Evolutionary conservation across 2,888 invertebrate species (phyloP).

Genomic region (Drosophila anomelani): DNA sequence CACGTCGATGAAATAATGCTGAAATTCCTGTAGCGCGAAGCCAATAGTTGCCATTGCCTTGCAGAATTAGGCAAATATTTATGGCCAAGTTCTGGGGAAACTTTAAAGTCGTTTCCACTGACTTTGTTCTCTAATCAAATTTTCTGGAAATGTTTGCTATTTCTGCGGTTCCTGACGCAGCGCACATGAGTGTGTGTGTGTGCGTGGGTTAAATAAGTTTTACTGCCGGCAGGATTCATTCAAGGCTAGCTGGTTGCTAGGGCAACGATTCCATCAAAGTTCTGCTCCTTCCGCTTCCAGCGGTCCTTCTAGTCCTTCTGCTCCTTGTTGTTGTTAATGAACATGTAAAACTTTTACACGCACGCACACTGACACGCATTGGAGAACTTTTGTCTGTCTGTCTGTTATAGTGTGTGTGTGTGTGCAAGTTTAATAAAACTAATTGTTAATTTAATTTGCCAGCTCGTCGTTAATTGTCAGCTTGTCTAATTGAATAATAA

Average conservation of each 20-base stretch:
- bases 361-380: constrained; percentile 18
- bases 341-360: constrained; percentile 70
- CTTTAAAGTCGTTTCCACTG: constrained; percentile 40
- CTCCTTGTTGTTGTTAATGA: constrained; percentile 71
- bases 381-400: constrained; percentile 51
- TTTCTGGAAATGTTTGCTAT: constrained; percentile 62
- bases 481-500: constrained; percentile 83
- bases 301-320: not conserved
- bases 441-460: constrained; percentile 84
- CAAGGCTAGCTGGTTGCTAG: constrained; percentile 19
- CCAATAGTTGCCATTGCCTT: constrained; percentile 8
- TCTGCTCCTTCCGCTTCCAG: constrained; percentile 2
- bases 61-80: constrained; percentile 26
- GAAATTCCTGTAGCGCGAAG: not conserved
- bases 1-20: constrained; percentile 1
- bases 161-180: constrained; percentile 43
- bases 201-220: constrained; percentile 58
- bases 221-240: constrained; percentile 51
- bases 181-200: not conserved
- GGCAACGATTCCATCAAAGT: constrained; percentile 45
- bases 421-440: constrained; percentile 83
- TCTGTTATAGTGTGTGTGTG: constrained; percentile 22
- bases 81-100: constrained; percentile 24
- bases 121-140: constrained; percentile 55
- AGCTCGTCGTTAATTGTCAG: constrained; percentile 81